Conservation (phyloP, 53 echinoderm and acorn worm genomes). For the Temnopleurus reevesii region DNA sequence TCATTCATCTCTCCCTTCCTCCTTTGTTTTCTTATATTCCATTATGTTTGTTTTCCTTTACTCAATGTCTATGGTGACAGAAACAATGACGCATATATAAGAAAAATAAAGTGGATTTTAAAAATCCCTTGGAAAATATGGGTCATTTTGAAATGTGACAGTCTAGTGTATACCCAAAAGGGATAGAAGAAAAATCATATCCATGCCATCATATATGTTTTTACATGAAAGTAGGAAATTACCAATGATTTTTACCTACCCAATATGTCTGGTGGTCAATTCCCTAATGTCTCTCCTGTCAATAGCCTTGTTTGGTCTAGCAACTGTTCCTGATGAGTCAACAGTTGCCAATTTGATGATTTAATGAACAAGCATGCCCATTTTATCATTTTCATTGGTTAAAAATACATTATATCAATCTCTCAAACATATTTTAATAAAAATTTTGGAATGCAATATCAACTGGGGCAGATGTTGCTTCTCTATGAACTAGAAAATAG, state of each 20-base stretch:
- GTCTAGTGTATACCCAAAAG: not conserved
- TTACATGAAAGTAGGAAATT: not conserved
- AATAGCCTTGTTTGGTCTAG: not conserved
- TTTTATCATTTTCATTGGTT: no score
- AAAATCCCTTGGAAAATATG: not conserved
- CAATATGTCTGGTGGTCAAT: constrained; percentile 17
- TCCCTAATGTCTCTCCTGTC: not conserved
- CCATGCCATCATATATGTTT: not conserved
- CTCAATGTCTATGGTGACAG: not conserved
- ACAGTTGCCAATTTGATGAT: not conserved
- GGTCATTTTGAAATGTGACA: not conserved
- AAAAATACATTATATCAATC: no score
- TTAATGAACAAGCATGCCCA: no score
- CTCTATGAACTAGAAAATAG: not conserved
- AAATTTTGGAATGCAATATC: not conserved
- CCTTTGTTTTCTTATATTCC: not conserved
- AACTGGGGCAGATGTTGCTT: not conserved
- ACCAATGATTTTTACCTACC: constrained; percentile 4
- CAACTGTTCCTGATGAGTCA: not conserved
- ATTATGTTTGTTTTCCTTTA: not conserved
- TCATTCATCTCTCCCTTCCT: not conserved
- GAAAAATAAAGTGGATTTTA: not conserved
- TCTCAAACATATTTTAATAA: no score
- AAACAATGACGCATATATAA: not conserved
- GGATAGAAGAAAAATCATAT: not conserved